Percentiles rank a stretch among this genome's conserved stretches.
phyloP scores from a whole-genome alignment of 2,113 vertebrate genomes.

The Nothocercus nigrocapillus region DNA sequence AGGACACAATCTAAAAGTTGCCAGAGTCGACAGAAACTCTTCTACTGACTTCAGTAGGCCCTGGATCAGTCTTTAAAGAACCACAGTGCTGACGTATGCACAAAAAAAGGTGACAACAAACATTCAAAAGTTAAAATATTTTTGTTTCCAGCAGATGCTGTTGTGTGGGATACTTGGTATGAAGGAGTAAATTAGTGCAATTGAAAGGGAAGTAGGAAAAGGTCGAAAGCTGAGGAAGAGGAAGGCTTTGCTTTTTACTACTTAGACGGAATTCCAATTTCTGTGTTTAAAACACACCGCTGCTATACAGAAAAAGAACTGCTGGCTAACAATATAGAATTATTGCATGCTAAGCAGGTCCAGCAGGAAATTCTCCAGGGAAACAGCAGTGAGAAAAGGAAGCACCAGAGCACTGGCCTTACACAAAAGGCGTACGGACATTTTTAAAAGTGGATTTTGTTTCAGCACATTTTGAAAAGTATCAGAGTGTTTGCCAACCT shows the following conservation, averaged over 20 bases:
- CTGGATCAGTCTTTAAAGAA: neutral
- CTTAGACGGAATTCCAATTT: neutral
- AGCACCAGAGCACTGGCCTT: neutral
- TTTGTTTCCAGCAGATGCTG: constrained; percentile 46
- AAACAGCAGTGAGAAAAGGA: constrained; percentile 34
- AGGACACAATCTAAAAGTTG: neutral
- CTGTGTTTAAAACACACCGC: constrained; percentile 10
- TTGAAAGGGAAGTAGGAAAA: neutral
- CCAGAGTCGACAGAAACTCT: neutral
- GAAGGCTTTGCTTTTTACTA: neutral
- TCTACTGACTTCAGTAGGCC: neutral
- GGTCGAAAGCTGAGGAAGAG: neutral
- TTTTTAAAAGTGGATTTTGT: constrained; percentile 18
- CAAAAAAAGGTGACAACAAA: constrained; percentile 17
- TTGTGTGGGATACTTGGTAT: neutral
- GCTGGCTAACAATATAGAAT: constrained; percentile 23
- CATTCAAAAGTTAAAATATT: constrained; percentile 51
- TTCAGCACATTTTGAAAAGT: neutral
- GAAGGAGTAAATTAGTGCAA: neutral
- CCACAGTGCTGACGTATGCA: constrained; percentile 19
- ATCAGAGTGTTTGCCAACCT: neutral
- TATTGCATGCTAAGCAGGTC: neutral
- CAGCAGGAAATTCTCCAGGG: constrained; percentile 43
- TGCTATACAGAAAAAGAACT: neutral
- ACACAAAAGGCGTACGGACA: neutral